phyloP scores from a whole-genome alignment of 2,797 vertebrate species.

The Pogonophryne albipinna region DNA sequence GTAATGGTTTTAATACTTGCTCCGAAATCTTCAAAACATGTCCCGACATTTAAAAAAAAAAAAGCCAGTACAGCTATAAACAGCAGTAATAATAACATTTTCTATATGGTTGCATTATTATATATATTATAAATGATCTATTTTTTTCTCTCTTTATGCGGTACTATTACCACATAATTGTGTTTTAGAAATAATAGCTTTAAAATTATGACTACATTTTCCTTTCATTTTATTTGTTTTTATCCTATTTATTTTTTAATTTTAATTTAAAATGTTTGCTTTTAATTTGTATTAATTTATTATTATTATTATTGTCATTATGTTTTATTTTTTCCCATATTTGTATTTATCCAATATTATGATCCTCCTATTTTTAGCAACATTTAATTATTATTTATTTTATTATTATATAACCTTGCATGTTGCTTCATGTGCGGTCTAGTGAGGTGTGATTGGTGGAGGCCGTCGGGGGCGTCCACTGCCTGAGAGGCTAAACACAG shows the following conservation, averaged over 20 bases:
- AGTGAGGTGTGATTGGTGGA: not conserved
- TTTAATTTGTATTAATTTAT: no score
- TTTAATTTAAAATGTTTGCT: no score
- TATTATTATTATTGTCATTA: no score
- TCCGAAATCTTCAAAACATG: not conserved
- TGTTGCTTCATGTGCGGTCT: not conserved
- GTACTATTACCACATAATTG: no score
- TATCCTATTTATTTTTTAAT: no score
- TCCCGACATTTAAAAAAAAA: not conserved
- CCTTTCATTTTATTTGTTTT: no score
- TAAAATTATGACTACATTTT: no score
- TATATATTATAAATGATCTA: not conserved
- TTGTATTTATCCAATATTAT: no score
- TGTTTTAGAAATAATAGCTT: no score
- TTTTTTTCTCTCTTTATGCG: not conserved
- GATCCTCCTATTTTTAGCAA: not conserved
- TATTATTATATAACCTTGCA: not conserved
- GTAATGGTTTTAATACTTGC: not conserved
- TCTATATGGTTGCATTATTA: not conserved
- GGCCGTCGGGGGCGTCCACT: not conserved
- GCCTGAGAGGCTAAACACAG: slow-evolving; percentile 7
- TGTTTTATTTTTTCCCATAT: no score
- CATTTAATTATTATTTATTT: not conserved
- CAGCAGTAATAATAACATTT: not conserved
- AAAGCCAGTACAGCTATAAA: not conserved